These are phyloP conservation scores for Arctocebus calabarensis DNA, from an alignment of 2,797 vertebrate genomes.

Conservation along the genomic window DNA sequence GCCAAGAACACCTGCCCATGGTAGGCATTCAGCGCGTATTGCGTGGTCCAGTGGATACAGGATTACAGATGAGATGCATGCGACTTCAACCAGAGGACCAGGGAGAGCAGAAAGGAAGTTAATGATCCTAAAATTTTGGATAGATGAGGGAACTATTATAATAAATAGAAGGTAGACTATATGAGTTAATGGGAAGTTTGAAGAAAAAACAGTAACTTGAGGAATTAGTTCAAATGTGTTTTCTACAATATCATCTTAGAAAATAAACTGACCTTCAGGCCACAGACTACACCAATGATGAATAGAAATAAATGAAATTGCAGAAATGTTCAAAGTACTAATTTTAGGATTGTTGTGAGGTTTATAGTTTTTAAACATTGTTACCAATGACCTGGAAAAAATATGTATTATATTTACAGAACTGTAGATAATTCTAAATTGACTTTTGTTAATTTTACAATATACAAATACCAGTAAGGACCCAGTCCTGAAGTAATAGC, in stretches of 20 bases:
- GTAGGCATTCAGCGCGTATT: not conserved
- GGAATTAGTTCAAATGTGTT: not conserved
- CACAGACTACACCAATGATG: not conserved
- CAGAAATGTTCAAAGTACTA: not conserved
- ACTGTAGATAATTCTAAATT: slow-evolving; percentile 20
- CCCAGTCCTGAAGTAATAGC: not conserved
- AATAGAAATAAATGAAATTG: slow-evolving; percentile 30
- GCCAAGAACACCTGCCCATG: not conserved
- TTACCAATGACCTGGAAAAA: slow-evolving; percentile 22
- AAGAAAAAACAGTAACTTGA: not conserved
- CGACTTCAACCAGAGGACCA: not conserved
- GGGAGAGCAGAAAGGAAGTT: not conserved
- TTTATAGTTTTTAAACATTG: not conserved
- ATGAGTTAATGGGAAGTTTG: not conserved
- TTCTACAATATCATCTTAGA: not conserved
- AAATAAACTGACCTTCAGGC: not conserved
- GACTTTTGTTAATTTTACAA: slow-evolving; percentile 6
- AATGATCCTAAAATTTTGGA: not conserved
- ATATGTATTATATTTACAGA: not conserved
- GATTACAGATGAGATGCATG: not conserved
- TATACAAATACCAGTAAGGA: slow-evolving; percentile 26
- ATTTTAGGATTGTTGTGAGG: not conserved
- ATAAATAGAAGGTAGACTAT: not conserved
- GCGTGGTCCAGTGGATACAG: not conserved
- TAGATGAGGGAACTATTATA: not conserved